phyloP scores from a whole-genome alignment of 2,888 invertebrate genomes.

The Drosophila borealis region DNA sequence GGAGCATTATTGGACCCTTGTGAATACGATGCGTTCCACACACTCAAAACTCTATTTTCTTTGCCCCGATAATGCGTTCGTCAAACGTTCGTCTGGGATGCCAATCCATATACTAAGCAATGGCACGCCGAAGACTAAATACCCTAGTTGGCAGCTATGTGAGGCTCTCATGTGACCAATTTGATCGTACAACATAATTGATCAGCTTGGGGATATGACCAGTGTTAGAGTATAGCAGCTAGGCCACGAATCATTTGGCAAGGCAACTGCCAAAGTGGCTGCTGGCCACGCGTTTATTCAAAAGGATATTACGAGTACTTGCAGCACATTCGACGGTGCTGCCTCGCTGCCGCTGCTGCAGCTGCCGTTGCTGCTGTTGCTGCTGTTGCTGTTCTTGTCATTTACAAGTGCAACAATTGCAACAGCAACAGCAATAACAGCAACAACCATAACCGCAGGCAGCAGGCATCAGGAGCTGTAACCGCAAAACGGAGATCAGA shows the following conservation, averaged over 20 bases:
- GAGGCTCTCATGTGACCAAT: too few species aligned
- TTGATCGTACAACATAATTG: background rate
- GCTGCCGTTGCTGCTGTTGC: conserved; percentile 19
- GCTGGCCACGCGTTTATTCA: conserved; percentile 59
- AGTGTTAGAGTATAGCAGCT: background rate
- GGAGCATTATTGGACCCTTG: too few species aligned
- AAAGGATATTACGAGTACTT: conserved; percentile 62
- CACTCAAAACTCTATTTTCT: too few species aligned
- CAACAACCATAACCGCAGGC: conserved; percentile 36
- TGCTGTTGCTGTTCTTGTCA: conserved; percentile 56
- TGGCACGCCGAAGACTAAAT: too few species aligned
- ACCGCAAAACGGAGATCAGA: conserved; percentile 73
- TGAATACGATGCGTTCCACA: too few species aligned
- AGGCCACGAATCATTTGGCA: conserved; percentile 42
- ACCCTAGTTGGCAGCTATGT: too few species aligned
- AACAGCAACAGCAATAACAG: conserved; percentile 10
- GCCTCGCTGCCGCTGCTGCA: conserved; percentile 7
- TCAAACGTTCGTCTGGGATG: too few species aligned
- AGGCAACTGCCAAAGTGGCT: conserved; percentile 46
- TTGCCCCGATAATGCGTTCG: too few species aligned
- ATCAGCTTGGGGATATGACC: too few species aligned
- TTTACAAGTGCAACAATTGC: conserved; percentile 65
- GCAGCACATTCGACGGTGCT: conserved; percentile 40
- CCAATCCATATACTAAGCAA: too few species aligned
- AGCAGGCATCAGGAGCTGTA: conserved; percentile 50